These are phyloP conservation scores for Lycocerus yunnanus DNA, from an alignment of 2,888 invertebrate genomes.

Conservation along the genomic window DNA sequence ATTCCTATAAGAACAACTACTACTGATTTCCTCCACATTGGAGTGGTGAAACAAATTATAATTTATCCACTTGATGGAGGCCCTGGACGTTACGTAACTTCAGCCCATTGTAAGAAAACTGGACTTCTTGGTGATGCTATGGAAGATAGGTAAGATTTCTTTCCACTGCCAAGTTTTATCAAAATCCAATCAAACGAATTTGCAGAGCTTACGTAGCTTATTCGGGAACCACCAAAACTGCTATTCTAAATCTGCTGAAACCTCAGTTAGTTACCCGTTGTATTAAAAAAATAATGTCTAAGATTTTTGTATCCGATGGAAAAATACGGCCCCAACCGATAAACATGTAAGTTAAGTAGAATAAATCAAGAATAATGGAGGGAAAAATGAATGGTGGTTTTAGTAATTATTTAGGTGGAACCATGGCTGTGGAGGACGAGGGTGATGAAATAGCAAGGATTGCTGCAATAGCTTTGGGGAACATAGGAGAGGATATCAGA, in stretches of 20 bases:
- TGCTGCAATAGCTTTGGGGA: not conserved
- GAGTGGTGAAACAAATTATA: not conserved
- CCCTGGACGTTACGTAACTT: not conserved
- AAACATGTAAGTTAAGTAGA: not conserved
- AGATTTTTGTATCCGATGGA: too few species aligned
- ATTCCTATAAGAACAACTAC: too few species aligned
- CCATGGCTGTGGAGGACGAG: not conserved
- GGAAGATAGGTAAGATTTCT: not conserved
- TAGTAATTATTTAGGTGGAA: not conserved
- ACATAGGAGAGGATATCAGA: not conserved
- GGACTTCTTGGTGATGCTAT: not conserved
- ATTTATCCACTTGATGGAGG: not conserved
- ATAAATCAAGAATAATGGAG: not conserved
- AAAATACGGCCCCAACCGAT: too few species aligned
- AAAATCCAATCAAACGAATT: not conserved
- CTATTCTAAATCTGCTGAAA: not conserved
- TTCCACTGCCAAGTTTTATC: not conserved
- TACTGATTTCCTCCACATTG: too few species aligned
- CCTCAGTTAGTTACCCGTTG: not conserved
- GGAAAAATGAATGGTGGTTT: not conserved
- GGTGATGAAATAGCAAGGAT: not conserved
- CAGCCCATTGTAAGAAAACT: not conserved
- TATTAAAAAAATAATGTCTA: too few species aligned
- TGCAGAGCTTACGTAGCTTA: not conserved
- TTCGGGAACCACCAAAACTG: not conserved